Percentiles rank a stretch among this genome's conserved stretches.
Conservation (phyloP, 2,797 vertebrate genomes). For the Sorex maritimensis region DNA sequence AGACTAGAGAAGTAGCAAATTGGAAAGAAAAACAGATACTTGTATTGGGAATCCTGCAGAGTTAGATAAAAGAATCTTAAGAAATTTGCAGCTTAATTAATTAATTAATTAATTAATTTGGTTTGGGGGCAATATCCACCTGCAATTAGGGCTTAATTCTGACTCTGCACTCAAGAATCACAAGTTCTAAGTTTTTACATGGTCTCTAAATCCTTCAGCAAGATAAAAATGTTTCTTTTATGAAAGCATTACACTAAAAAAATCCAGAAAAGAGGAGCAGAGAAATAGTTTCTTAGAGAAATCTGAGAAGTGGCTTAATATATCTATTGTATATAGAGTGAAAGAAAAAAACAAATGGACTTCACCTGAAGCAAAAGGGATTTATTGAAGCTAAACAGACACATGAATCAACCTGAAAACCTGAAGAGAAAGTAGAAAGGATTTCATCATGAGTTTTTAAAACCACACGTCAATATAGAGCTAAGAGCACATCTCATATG, state of each 20-base stretch:
- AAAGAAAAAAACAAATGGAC: background rate
- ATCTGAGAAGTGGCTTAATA: background rate
- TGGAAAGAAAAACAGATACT: background rate
- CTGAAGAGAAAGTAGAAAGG: background rate
- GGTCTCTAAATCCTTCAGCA: background rate
- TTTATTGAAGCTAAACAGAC: background rate
- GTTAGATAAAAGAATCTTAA: background rate
- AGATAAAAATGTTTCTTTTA: background rate
- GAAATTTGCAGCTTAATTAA: no score
- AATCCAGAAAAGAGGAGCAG: background rate
- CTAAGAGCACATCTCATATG: background rate
- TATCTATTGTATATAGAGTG: background rate
- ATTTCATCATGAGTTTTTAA: background rate
- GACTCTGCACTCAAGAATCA: no score
- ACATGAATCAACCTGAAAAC: background rate
- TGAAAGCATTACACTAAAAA: slow-evolving; percentile 13
- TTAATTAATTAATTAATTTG: no score
- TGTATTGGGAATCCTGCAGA: slow-evolving; percentile 22
- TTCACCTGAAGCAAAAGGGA: background rate
- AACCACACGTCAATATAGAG: background rate
- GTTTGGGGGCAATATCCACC: no score
- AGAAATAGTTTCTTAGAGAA: slow-evolving; percentile 7
- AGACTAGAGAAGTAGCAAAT: background rate
- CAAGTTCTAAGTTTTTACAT: background rate
- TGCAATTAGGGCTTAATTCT: no score